phyloP scores from a whole-genome alignment of 1,140 invertebrate genomes.

The Phocides pigmalion region DNA sequence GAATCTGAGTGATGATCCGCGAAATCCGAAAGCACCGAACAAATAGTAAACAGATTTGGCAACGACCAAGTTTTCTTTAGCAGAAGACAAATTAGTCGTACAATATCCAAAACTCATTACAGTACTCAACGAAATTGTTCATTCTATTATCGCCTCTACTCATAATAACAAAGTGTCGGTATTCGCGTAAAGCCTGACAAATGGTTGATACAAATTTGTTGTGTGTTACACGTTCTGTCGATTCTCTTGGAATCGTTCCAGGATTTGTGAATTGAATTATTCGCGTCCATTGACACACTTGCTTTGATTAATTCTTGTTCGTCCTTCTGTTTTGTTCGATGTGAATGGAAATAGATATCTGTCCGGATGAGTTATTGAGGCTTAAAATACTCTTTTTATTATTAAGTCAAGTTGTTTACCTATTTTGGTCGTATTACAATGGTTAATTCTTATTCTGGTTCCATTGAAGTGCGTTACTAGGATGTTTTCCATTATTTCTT shows the following conservation, averaged over 20 bases:
- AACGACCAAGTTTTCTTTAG: constrained; percentile 41
- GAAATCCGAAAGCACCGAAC: constrained; percentile 37
- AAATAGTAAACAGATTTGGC: constrained; percentile 44
- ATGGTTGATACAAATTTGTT: constrained; percentile 40
- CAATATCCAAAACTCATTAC: constrained; percentile 46
- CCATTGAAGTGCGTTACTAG: too few species aligned
- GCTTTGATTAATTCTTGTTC: constrained; percentile 49
- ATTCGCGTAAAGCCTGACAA: constrained; percentile 44
- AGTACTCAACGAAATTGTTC: constrained; percentile 37
- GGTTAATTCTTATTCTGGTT: too few species aligned
- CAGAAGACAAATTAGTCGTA: constrained; percentile 46
- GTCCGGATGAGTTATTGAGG: constrained; percentile 24
- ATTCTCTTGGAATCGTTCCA: constrained; percentile 46
- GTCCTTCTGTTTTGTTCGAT: constrained; percentile 30
- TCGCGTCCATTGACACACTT: constrained; percentile 44
- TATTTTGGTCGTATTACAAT: constrained; percentile 3
- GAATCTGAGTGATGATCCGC: constrained; percentile 37
- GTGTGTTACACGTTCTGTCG: constrained; percentile 40
- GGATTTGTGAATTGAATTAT: constrained; percentile 53
- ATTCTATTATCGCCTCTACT: constrained; percentile 37
- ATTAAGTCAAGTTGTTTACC: neutral
- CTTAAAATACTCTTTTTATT: constrained; percentile 26
- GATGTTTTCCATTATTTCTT: too few species aligned
- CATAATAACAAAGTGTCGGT: constrained; percentile 40
- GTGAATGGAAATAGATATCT: constrained; percentile 35